Base-by-base conservation (phyloP, 2,797 vertebrate genomes). In the Phrynocephalus vlangalii region DNA sequence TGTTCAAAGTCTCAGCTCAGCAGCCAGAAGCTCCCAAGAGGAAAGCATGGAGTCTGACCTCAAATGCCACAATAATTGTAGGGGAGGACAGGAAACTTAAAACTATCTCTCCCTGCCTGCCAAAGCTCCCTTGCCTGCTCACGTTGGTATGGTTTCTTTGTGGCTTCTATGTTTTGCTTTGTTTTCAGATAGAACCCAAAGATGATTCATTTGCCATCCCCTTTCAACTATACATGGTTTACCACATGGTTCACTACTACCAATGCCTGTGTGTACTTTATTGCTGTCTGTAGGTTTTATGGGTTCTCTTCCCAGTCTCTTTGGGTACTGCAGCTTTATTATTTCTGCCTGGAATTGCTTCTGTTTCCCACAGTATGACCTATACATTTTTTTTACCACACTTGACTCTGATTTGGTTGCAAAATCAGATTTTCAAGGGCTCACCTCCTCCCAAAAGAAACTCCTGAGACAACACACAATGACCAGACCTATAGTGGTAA, bases 1-100 rank as follows among this genome's bases (percentile, higher is more conserved):
- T 6, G 3, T 88, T 88, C 83, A 76, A 91, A 94, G 90, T 84
- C 89, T 87, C 84, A 82, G 82, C 82, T 90, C 83, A 86, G 86
- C 81, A 85, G 90, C 63, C 84, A 0, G 60, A 72, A 83, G 78
- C 66, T 94, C 91, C 90, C 87, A 24, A 26, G 87, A 92, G 92
- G 81, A 56, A 15, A 13, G n/a, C 7, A 78, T 63, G 22, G 70
- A 91, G 86, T 76, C 80, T 81, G 87, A 75, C 86, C 6, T 26
- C 79, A 90, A 90, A 91, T 22, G 87, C 77, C 80, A n/a, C 6
- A 70, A 83, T 93, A 89, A 92, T 24, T 78, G 87, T 82, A 85
- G 67, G 63, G 77, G 90, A 87, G 83, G 84, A 84, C 63, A 70
- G 88, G 75, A 89, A 82, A 87, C n/a, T 2, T 72, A 81, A 52